Evolutionary conservation across 2,888 invertebrate genomes (phyloP).

Genomic region (Muschampia plurimacula): DNA sequence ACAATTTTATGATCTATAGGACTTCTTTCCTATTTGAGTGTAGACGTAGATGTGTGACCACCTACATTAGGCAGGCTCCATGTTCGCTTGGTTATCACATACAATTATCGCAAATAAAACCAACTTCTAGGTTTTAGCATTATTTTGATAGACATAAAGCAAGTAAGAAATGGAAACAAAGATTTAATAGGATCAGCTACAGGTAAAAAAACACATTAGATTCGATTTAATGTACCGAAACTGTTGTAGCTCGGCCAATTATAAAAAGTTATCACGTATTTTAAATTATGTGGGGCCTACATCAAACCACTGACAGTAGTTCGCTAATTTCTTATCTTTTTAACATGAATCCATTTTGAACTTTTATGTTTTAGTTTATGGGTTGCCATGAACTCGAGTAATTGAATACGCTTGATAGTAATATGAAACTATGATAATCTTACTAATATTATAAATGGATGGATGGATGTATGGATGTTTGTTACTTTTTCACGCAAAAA

Average conservation of each 20-base stretch:
- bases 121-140: no score
- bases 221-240: slow-evolving; percentile 23
- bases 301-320: background rate
- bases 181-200: slow-evolving; percentile 30
- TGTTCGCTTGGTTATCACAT: no score
- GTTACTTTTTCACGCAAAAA: no score
- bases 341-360: background rate
- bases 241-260: slow-evolving; percentile 10
- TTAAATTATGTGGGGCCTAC: background rate
- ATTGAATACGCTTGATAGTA: slow-evolving; percentile 9
- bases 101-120: no score
- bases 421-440: background rate
- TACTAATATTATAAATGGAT: no score
- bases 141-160: no score
- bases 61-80: no score
- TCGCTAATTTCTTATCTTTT: slow-evolving; percentile 20
- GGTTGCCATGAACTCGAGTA: slow-evolving; percentile 25
- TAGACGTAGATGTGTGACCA: no score
- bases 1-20: no score
- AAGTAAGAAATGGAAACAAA: slow-evolving; percentile 14
- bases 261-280: slow-evolving; percentile 26
- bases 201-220: slow-evolving; percentile 27
- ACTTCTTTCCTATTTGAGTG: no score
- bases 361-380: no score
- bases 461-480: no score